Evolutionary conservation across 2,797 vertebrate species (phyloP).

Genomic region (Lindbergichthys nudifrons): DNA sequence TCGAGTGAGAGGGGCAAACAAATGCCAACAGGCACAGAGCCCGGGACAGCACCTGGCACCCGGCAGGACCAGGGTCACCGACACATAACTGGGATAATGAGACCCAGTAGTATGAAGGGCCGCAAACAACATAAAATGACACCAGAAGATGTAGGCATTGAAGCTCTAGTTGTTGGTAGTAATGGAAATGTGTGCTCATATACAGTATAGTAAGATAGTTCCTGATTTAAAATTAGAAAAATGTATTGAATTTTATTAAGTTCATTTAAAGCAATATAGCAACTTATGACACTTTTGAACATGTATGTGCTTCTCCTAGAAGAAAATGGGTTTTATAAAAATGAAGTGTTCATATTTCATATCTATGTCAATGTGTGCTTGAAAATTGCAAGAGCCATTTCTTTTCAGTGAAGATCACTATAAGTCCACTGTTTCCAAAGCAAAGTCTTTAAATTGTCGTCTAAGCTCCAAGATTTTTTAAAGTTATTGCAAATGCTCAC

Average conservation of each 20-base stretch:
- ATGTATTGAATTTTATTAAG: neutral
- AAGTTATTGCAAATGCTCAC: neutral
- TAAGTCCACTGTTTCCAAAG: neutral
- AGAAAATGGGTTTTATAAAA: neutral
- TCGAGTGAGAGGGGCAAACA: conserved; percentile 55
- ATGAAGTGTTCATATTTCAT: neutral
- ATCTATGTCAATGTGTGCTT: too few species aligned
- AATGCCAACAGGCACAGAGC: conserved; percentile 55
- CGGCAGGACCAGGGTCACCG: conserved; percentile 40
- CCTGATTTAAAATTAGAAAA: neutral
- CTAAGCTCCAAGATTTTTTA: too few species aligned
- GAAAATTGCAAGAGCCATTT: too few species aligned
- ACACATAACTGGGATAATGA: conserved; percentile 46
- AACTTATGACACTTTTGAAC: neutral
- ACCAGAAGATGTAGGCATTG: neutral
- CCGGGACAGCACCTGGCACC: conserved; percentile 15
- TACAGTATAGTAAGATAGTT: neutral
- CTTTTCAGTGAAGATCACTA: neutral
- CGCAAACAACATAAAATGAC: neutral
- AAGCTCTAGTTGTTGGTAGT: neutral
- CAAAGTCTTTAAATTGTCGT: neutral
- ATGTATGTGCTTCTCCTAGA: neutral
- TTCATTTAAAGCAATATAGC: neutral
- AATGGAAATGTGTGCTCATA: neutral
- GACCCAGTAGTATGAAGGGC: conserved; percentile 34